phyloP scores from a whole-genome alignment of 1,140 invertebrate genomes.

The Bombus terrestris region DNA sequence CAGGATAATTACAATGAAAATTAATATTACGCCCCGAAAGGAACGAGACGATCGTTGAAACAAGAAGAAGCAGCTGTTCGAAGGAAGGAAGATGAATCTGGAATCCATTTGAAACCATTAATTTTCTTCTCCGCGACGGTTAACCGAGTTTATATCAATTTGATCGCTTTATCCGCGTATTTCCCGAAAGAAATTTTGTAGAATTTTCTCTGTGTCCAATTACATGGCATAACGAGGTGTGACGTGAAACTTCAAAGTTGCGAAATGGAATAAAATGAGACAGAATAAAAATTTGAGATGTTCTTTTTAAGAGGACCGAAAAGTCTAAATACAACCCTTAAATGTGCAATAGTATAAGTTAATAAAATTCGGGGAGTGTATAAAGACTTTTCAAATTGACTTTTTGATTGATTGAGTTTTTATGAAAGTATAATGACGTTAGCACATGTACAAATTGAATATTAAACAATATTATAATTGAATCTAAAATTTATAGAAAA shows the following conservation, averaged over 20 bases:
- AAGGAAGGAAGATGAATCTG: constrained; percentile 13
- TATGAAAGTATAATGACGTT: too few relatives aligned
- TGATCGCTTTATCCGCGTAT: background rate
- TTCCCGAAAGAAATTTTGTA: background rate
- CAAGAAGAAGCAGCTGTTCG: too few relatives aligned
- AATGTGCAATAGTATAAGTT: too few relatives aligned
- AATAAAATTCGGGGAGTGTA: too few relatives aligned
- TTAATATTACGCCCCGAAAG: constrained; percentile 24
- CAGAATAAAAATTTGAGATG: background rate
- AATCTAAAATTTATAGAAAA: too few relatives aligned
- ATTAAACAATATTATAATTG: too few relatives aligned
- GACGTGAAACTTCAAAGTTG: background rate
- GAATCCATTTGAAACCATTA: constrained; percentile 2
- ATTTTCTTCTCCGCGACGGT: background rate
- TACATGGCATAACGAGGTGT: background rate
- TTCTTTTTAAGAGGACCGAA: too few relatives aligned
- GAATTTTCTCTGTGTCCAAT: background rate
- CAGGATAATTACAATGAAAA: constrained; percentile 44
- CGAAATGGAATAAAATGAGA: background rate
- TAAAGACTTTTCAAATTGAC: too few relatives aligned
- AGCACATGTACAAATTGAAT: too few relatives aligned
- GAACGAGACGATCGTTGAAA: too few relatives aligned
- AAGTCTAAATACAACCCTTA: too few relatives aligned
- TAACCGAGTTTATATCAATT: background rate
- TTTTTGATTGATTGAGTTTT: too few relatives aligned